Evolutionary conservation across 2,113 vertebrate genomes (phyloP).

Genomic region (Crypturellus undulatus): DNA sequence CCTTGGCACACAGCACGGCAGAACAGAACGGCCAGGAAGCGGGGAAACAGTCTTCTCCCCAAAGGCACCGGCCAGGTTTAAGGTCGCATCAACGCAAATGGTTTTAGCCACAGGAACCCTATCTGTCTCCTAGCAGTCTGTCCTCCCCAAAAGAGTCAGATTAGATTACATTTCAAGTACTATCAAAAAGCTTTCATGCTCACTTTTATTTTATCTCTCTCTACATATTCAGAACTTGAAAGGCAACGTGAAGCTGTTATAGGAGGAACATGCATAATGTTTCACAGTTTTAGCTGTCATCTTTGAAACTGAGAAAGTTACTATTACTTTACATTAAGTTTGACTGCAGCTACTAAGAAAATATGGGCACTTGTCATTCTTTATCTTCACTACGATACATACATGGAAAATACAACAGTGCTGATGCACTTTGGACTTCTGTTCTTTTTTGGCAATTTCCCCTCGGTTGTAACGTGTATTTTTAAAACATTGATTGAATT

Average conservation of each 20-base stretch:
- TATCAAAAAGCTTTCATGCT: not conserved
- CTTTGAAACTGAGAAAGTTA: not conserved
- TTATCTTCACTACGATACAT: not conserved
- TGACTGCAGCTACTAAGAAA: not conserved
- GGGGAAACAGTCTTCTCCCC: not conserved
- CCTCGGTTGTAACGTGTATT: accelerated
- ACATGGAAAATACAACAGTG: not conserved
- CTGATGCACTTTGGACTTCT: not conserved
- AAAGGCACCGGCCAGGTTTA: not conserved
- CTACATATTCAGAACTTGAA: not conserved
- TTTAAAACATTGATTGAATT: not conserved
- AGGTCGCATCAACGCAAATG: not conserved
- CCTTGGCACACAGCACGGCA: not conserved
- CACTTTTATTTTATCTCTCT: not conserved
- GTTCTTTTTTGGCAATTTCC: not conserved
- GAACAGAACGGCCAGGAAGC: not conserved
- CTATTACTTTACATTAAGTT: not conserved
- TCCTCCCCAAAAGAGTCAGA: not conserved
- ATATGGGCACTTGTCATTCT: not conserved
- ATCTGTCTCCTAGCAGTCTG: not conserved
- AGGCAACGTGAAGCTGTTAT: not conserved
- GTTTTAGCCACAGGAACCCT: not conserved
- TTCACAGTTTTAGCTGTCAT: not conserved
- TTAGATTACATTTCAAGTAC: not conserved
- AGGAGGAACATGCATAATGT: not conserved